Base-by-base conservation (phyloP, 2,113 vertebrate genomes). In the Leptosomus discolor region DNA sequence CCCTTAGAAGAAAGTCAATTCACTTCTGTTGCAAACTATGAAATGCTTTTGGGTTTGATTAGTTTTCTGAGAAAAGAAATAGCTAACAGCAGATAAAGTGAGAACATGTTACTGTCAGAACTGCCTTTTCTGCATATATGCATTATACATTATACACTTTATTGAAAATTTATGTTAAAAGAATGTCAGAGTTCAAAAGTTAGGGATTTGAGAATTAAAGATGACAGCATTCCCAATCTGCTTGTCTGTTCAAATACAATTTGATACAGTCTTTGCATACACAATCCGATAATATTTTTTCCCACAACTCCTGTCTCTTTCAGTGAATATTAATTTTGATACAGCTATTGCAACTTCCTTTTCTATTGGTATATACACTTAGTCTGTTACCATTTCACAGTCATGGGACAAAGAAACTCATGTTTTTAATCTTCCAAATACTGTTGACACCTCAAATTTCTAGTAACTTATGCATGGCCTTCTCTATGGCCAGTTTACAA, bases 111-210 rank as follows among this genome's bases (percentile, higher is more conserved):
- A 39, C 37, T 83, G 50, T n/a, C 45, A 76, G 78, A 95, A 90
- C 53, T 63, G n/a, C 37, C 61, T 85, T 87, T 91, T 95, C 84
- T 95, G 74, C 69, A 86, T 84, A 81, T 92, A 88, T 96, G 70
- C 64, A 94, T 94, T 90, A 93, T 77, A 92, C 89, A 90, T 96
- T 76, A 77, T 56, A 56, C 0, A 2, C 24, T 79, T 19, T 64
- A 69, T 60, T 79, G 82, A 88, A 92, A 95, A 94, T 71, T 14
- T 85, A 60, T 93, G 70, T 82, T 88, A 76, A 88, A 96, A 88
- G 22, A 78, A 85, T 92, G 77, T 70, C 92, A 90, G 64, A 92
- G 87, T 94, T 95, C 70, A 43, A 63, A 96, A 94, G 45, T 65
- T 83, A 90, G 51, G 24, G 54, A 93, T 79, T 85, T 92, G 53